Percentiles rank a stretch among this genome's conserved stretches.
phyloP scores from a whole-genome alignment of 2,113 vertebrate genomes.

The Vicugna pacos region DNA sequence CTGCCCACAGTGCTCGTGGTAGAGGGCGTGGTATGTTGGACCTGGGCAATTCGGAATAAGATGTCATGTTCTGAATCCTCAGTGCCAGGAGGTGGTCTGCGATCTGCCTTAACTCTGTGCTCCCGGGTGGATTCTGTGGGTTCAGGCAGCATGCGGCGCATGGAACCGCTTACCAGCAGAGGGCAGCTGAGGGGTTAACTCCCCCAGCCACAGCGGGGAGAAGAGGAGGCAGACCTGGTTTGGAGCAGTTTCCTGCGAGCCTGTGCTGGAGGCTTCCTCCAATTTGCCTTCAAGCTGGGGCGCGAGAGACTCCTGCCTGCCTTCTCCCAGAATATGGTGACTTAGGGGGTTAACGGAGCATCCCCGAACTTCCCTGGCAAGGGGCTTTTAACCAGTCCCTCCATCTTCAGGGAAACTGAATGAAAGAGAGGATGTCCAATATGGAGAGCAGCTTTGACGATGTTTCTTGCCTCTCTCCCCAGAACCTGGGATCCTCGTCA shows the following conservation, averaged over 20 bases:
- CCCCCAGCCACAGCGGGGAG: conserved; percentile 25
- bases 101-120: conserved; percentile 55
- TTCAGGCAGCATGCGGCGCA: background rate
- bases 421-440: conserved; percentile 82
- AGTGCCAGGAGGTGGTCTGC: conserved; percentile 2
- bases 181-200: conserved; percentile 78
- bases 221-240: conserved; percentile 76
- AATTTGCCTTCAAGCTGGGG: conserved; percentile 35
- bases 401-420: conserved; percentile 66
- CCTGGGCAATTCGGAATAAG: background rate
- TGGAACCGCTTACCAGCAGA: conserved; percentile 35
- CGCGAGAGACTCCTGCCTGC: background rate
- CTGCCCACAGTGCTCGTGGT: accelerated
- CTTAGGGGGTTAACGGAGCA: conserved; percentile 62
- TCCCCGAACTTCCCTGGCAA: conserved; percentile 58
- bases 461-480: conserved; percentile 88
- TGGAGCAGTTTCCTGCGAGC: conserved; percentile 68
- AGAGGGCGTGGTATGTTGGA: background rate
- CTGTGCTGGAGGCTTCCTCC: background rate
- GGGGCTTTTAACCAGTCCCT: conserved; percentile 46
- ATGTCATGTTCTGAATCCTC: background rate
- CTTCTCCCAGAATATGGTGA: conserved; percentile 74
- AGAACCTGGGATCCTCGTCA: conserved; percentile 92
- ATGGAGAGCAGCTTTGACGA: conserved; percentile 88
- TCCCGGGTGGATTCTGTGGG: background rate